phyloP scores from a whole-genome alignment of 2,797 vertebrate genomes.

The Neosilurus hyrtlii region DNA sequence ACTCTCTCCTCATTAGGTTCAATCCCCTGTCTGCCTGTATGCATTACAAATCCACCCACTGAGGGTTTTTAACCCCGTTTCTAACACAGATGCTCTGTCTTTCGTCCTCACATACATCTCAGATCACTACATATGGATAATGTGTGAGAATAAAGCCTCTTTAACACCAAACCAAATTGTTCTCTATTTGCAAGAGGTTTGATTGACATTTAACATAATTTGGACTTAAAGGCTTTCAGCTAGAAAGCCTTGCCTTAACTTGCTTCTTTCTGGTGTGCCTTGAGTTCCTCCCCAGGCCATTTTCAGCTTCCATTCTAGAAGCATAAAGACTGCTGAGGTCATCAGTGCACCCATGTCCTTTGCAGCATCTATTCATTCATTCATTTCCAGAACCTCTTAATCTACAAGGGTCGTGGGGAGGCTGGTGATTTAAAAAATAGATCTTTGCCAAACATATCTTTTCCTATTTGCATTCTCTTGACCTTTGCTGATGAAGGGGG shows the following conservation, averaged over 20 bases:
- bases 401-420: no score
- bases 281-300: not conserved
- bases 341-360: not conserved
- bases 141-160: not conserved
- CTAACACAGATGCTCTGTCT: not conserved
- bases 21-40: constrained; percentile 8
- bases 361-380: not conserved
- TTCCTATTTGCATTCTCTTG: constrained; percentile 9
- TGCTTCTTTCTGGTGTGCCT: not conserved
- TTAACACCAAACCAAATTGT: constrained; percentile 8
- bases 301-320: not conserved
- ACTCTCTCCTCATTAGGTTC: constrained; percentile 37
- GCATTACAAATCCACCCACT: constrained; percentile 21
- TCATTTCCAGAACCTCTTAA: no score
- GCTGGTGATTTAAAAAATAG: constrained; percentile 19
- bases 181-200: not conserved
- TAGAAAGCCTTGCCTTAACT: not conserved
- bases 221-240: not conserved
- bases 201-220: constrained; percentile 21
- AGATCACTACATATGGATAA: not conserved
- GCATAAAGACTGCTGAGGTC: not conserved
- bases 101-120: not conserved
- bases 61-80: not conserved
- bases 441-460: constrained; percentile 16
- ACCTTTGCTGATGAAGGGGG: constrained; percentile 43